Evolutionary conservation across 2,797 vertebrate genomes (phyloP).

Genomic region (Anguilla obscura): DNA sequence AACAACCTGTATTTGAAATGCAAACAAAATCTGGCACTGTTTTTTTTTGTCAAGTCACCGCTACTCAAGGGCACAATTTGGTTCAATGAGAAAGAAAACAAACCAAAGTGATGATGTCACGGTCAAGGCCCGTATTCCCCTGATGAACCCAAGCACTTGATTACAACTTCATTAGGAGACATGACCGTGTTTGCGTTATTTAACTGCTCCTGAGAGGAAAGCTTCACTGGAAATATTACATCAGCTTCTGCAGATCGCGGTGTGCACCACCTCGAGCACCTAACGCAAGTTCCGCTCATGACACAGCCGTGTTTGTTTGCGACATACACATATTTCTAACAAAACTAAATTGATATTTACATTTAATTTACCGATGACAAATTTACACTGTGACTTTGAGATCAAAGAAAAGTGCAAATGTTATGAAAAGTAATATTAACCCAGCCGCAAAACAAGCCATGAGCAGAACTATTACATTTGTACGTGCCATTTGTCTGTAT

Average conservation of each 20-base stretch:
- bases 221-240: slow-evolving; percentile 34
- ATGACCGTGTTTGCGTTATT: slow-evolving; percentile 23
- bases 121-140: slow-evolving; percentile 22
- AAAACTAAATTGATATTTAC: not conserved
- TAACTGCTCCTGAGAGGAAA: slow-evolving; percentile 28
- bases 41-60: not conserved
- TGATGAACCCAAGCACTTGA: not conserved
- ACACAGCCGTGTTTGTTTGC: not conserved
- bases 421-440: not conserved
- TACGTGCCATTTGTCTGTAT: not conserved
- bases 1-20: not conserved
- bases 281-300: not conserved
- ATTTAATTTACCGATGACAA: not conserved
- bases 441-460: not conserved
- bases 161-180: slow-evolving; percentile 29
- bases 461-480: not conserved
- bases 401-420: not conserved
- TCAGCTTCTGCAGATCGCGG: slow-evolving; percentile 28
- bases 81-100: slow-evolving; percentile 26
- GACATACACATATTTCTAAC: not conserved
- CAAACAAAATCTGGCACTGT: not conserved
- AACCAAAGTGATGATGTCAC: slow-evolving; percentile 26
- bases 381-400: not conserved
- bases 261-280: not conserved
- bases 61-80: not conserved